Evolutionary conservation across 1,140 invertebrate species (phyloP).

Genomic region (Whitmania pigra): DNA sequence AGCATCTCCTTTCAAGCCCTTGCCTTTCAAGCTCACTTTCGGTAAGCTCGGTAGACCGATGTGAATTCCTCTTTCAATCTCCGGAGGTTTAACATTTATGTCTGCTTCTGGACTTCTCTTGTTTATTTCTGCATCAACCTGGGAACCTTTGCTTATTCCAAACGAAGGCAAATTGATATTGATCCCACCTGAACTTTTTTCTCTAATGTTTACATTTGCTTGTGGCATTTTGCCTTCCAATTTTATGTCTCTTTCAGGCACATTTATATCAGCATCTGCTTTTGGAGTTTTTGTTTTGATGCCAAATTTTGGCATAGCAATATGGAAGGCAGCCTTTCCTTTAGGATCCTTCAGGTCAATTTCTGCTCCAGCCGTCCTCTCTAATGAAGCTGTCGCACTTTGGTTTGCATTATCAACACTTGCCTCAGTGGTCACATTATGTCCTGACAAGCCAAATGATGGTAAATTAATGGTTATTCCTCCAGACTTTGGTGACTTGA

Average conservation of each 20-base stretch:
- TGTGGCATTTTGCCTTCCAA: not conserved
- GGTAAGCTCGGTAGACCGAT: slow-evolving; percentile 8
- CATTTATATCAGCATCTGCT: not conserved
- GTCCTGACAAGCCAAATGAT: not conserved
- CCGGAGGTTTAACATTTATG: not conserved
- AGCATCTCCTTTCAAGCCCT: not conserved
- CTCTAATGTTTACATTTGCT: not conserved
- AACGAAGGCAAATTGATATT: not conserved
- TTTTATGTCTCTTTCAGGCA: not conserved
- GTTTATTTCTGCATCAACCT: not conserved
- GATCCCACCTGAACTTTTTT: not conserved
- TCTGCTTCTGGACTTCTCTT: not conserved
- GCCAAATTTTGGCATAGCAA: not conserved
- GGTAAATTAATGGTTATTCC: not conserved
- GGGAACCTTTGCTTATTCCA: not conserved
- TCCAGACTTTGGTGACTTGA: not conserved
- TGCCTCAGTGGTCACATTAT: not conserved
- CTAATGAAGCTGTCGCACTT: not conserved
- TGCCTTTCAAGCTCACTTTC: not conserved
- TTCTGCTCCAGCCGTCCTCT: not conserved
- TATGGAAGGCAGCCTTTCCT: not conserved
- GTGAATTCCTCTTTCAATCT: not conserved
- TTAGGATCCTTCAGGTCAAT: not conserved
- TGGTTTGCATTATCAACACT: not conserved
- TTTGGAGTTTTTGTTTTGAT: not conserved